phyloP scores from a whole-genome alignment of 2,113 vertebrate species.

The Amia ocellicauda region DNA sequence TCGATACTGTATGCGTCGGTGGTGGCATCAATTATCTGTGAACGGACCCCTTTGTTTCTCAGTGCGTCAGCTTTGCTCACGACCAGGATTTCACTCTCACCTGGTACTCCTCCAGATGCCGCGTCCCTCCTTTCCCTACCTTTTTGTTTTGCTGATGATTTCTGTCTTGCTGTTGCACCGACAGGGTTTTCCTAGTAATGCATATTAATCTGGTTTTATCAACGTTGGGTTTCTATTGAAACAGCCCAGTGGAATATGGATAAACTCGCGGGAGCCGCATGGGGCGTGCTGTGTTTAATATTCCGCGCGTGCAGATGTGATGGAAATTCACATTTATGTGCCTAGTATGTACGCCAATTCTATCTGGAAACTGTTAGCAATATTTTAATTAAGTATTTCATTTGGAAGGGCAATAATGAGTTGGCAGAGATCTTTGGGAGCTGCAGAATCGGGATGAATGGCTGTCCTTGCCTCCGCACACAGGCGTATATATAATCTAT shows the following conservation, averaged over 20 bases:
- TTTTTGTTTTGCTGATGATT: neutral
- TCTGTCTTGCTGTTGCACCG: constrained; percentile 40
- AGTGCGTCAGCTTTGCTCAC: too few species aligned
- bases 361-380: constrained; percentile 33
- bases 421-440: constrained; percentile 31
- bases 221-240: constrained; percentile 42
- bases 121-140: neutral
- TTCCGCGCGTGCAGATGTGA: constrained; percentile 45
- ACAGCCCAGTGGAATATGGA: constrained; percentile 59
- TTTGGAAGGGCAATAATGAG: constrained; percentile 52
- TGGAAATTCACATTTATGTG: constrained; percentile 50
- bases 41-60: too few species aligned
- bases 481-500: constrained; percentile 46
- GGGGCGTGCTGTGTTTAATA: constrained; percentile 53
- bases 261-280: constrained; percentile 44
- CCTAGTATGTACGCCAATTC: constrained; percentile 46
- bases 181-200: constrained; percentile 57
- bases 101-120: too few species aligned
- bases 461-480: constrained; percentile 35
- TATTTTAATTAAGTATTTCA: constrained; percentile 45
- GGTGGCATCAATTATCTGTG: too few species aligned
- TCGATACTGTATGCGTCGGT: too few species aligned
- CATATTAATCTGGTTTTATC: constrained; percentile 63
- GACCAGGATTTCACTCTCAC: too few species aligned
- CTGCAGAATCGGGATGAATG: constrained; percentile 33